Conservation (phyloP, 2,113 vertebrate genomes). For the Lagopus leucura region DNA sequence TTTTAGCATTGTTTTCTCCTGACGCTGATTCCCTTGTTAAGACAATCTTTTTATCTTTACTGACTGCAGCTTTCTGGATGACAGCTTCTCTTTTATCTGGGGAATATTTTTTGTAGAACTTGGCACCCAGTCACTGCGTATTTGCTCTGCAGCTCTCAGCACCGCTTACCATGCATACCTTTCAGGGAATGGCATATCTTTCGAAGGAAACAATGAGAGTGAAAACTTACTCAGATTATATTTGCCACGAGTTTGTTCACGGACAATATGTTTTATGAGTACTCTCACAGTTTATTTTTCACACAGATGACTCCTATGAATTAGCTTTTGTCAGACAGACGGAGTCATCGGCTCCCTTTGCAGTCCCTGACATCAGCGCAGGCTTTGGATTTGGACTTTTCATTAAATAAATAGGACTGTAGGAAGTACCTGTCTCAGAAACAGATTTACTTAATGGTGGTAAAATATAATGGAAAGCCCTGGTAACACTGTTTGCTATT, state of each 20-base stretch:
- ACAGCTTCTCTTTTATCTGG: neutral
- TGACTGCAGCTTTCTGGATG: neutral
- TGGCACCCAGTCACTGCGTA: neutral
- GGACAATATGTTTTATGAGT: constrained; percentile 15
- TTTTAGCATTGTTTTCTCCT: neutral
- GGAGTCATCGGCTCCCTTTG: neutral
- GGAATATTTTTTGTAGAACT: neutral
- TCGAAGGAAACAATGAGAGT: neutral
- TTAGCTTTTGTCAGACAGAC: constrained; percentile 1
- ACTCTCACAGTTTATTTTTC: constrained; percentile 16
- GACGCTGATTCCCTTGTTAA: neutral
- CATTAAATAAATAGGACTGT: constrained; percentile 19
- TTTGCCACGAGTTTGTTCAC: neutral
- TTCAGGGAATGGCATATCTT: neutral
- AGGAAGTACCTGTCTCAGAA: neutral
- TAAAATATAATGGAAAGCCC: neutral
- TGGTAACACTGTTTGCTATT: neutral
- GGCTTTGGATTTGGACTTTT: neutral
- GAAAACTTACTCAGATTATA: neutral
- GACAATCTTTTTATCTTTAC: neutral
- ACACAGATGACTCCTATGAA: neutral
- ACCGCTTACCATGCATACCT: neutral
- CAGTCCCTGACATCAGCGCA: neutral
- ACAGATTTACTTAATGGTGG: neutral
- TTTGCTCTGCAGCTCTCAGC: constrained; percentile 2